phyloP scores from a whole-genome alignment of 2,888 invertebrate species.

The Trypoxylon attenuatum region DNA sequence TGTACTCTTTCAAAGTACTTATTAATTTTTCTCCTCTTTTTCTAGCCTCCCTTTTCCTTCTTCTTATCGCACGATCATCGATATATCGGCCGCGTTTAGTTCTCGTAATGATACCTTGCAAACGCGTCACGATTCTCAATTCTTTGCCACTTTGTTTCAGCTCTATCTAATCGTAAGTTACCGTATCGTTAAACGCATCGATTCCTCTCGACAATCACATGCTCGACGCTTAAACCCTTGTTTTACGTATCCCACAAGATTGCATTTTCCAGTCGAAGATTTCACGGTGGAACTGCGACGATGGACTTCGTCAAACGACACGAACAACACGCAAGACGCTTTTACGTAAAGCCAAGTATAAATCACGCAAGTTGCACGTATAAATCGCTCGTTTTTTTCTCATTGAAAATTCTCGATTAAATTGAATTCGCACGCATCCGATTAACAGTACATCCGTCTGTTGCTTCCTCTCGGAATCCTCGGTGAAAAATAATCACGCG shows the following conservation, averaged over 20 bases:
- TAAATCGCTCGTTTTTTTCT: not conserved
- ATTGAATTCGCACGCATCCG: not conserved
- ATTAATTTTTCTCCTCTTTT: slow-evolving; percentile 13
- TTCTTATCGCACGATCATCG: slow-evolving; percentile 4
- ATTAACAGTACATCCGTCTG: not conserved
- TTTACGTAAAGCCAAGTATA: not conserved
- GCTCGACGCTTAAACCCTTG: too few species aligned
- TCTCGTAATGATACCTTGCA: slow-evolving; percentile 13
- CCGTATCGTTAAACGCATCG: too few species aligned
- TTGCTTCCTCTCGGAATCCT: not conserved
- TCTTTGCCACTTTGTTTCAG: slow-evolving; percentile 15
- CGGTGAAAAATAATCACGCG: not conserved
- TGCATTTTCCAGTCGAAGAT: slow-evolving; percentile 3
- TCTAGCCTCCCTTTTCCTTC: not conserved
- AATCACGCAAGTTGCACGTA: not conserved
- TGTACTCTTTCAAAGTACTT: too few species aligned
- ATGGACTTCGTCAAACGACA: not conserved
- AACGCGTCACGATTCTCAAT: slow-evolving; percentile 23
- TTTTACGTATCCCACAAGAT: not conserved
- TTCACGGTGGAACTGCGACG: not conserved
- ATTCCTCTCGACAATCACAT: too few species aligned
- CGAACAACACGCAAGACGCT: slow-evolving; percentile 12
- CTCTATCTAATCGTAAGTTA: not conserved
- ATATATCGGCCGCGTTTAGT: slow-evolving; percentile 11
- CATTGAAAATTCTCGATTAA: not conserved